Base-by-base conservation (phyloP, 1,140 invertebrate species). In the Formica exsecta region DNA sequence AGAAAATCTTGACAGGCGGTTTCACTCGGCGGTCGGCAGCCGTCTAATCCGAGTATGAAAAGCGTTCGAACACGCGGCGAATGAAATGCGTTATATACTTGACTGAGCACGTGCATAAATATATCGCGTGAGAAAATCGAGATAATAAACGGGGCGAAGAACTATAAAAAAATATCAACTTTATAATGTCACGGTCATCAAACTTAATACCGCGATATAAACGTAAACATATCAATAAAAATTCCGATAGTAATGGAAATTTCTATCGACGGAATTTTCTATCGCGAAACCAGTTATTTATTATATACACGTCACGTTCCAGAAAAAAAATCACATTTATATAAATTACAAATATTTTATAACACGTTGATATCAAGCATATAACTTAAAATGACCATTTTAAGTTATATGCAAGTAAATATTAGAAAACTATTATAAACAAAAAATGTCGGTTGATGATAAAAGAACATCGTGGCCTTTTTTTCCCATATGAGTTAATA, bases 1-100 rank as follows among this genome's bases (percentile, higher is more conserved):
- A 61, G 68, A 83, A 83, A 83, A 74, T 74, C 79, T 83, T 74
- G 79, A 83, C 79, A 74, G 54, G 57, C 38, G 54, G 68, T 83
- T 61, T 64, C 68, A 62, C 68, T 19, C 51, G 6, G 8, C 25
- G 62, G 62, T 66, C 77, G 77, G 65, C 65, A 71, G 65, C 36
- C 79, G 54, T 83, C 79, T 83, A 73, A 83, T 74, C n/a, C 79
- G 38, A 57, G 19, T 59, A 38, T 59, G 41, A 32, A 61, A 62
- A 83, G 54, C 51, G 22, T 59, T 71, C 51, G 36, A 22, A 54
- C 22, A 73, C 44, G 57, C 66, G 66, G 25, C 48, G 64, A 80
- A 54, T 54, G 25, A 83, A 83, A 83, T 44, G 79, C 57, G 54
- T 48, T 29, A 7, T 44, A 81, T 68, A 32, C n/a, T 19, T 44